Base-by-base conservation (phyloP, 2,113 vertebrate genomes). In the Rhinoptilus africanus region DNA sequence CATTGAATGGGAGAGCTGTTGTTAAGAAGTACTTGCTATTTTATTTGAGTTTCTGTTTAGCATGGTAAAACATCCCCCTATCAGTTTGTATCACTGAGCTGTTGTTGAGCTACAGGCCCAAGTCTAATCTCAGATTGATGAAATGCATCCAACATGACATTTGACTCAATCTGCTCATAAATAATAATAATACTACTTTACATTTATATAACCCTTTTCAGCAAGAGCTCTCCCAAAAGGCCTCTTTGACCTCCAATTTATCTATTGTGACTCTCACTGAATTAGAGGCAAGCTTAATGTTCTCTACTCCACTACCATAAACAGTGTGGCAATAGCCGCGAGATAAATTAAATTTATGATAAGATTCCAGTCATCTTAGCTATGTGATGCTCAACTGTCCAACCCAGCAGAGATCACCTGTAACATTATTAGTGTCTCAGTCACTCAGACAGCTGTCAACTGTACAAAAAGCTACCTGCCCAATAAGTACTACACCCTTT, bases 121-220 rank as follows among this genome's bases (percentile, higher is more conserved):
- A 67, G 34, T 77, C 94, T 96, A 95, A 96, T 94, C 94, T 97
- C 84, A 88, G 76, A 84, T 16, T 95, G 96, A 97, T 92, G 86
- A 96, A 96, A 97, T 73, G 89, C 74, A 94, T 85, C 93, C 82
- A 89, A 84, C 47, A 43, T 87, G 93, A 97, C 92, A 95, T 93
- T 92, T 94, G 96, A 94, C 86, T 92, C 91, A 85, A 92, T 90
- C 89, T 88, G 68, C 84, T 97, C 91, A 94, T 97, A 96, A 97
- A 96, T 96, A 96, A 89, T 93, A 88, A 85, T 82, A 88, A 4
- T 71, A 79, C 82, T 96, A 77, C 82, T 96, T 92, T 87, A 95
- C 86, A 96, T 96, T 87, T 95, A 94, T 92, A 91, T 72, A 96
- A 96, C 79, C 84, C 79, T 84, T 91, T 90, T 89, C 95, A 94